Percentiles rank a stretch among this genome's conserved stretches.
phyloP scores from a whole-genome alignment of 1,140 invertebrate genomes.

The Ericerus pela region DNA sequence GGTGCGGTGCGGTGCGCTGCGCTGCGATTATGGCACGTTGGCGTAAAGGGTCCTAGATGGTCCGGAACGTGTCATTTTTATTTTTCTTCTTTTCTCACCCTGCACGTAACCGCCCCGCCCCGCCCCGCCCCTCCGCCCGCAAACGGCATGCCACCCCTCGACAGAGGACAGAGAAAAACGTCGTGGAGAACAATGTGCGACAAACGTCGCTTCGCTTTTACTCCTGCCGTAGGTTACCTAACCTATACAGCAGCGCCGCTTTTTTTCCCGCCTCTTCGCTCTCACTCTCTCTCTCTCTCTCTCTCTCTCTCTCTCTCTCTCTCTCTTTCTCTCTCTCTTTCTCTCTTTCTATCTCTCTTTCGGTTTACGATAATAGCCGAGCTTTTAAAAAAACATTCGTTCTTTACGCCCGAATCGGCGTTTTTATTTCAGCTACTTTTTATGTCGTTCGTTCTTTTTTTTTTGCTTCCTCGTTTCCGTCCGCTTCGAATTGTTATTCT shows the following conservation, averaged over 20 bases:
- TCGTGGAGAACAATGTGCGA: background rate
- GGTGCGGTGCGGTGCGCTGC: too few relatives aligned
- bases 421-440: too few relatives aligned
- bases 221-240: too few relatives aligned
- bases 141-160: background rate
- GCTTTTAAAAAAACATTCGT: slow-evolving; percentile 10
- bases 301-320: slow-evolving; percentile 11
- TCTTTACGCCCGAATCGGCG: too few relatives aligned
- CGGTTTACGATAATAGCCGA: slow-evolving; percentile 6
- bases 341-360: slow-evolving; percentile 12
- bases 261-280: background rate
- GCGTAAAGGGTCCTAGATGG: slow-evolving; percentile 9
- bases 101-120: too few relatives aligned
- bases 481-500: too few relatives aligned
- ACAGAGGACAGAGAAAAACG: background rate
- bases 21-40: too few relatives aligned
- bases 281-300: background rate
- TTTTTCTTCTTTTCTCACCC: too few relatives aligned
- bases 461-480: too few relatives aligned
- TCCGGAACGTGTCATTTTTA: slow-evolving; percentile 10
- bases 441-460: too few relatives aligned
- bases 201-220: background rate
- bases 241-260: background rate
- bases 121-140: too few relatives aligned
- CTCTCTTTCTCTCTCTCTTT: background rate